Percentiles rank a stretch among this genome's conserved stretches.
Conservation (phyloP, 2,888 invertebrate species). For the Andrena marginata region DNA sequence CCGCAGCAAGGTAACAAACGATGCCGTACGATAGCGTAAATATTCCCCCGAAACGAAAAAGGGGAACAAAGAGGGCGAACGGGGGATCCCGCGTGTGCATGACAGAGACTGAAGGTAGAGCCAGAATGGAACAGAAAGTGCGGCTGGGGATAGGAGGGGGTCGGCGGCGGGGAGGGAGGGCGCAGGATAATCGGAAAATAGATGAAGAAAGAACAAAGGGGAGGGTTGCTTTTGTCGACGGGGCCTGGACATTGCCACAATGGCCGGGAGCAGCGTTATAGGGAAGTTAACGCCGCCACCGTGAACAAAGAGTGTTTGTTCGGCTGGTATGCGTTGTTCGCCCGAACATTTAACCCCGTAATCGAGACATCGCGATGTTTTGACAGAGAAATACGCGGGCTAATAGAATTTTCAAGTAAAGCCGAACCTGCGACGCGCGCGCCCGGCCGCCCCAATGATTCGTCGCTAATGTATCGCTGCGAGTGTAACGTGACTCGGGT, state of each 20-base stretch:
- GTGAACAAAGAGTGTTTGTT: conserved; percentile 59
- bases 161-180: neutral
- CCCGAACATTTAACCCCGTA: conserved; percentile 61
- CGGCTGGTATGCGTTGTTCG: conserved; percentile 43
- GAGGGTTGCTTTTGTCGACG: conserved; percentile 58
- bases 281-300: conserved; percentile 31
- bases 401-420: conserved; percentile 53
- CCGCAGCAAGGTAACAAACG: conserved; percentile 68
- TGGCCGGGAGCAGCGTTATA: conserved; percentile 39
- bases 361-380: conserved; percentile 59
- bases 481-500: conserved; percentile 15
- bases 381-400: conserved; percentile 59
- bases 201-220: conserved; percentile 61
- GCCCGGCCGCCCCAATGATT: conserved; percentile 25
- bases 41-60: conserved; percentile 70
- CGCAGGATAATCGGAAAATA: conserved; percentile 55
- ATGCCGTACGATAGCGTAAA: conserved; percentile 69
- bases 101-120: conserved; percentile 3
- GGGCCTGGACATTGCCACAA: conserved; percentile 59
- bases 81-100: neutral
- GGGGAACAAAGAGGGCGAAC: conserved; percentile 36
- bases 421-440: conserved; percentile 17
- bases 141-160: neutral
- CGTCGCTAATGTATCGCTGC: conserved; percentile 40
- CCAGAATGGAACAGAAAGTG: neutral